phyloP scores from a whole-genome alignment of 1,140 invertebrate genomes.

The Panagrolaimus sp. region DNA sequence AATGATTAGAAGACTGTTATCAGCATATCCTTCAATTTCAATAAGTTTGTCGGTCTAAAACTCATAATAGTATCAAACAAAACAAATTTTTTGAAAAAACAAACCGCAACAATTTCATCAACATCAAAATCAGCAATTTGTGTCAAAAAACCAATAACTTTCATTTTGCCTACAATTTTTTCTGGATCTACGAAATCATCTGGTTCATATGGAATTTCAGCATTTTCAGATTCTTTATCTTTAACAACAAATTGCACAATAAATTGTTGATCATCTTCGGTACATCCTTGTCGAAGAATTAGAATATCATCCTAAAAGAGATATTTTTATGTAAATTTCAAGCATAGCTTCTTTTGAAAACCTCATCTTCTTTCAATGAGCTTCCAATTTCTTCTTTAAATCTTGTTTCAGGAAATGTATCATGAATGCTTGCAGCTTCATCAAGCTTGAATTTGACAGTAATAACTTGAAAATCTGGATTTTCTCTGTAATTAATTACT shows the following conservation, averaged over 20 bases:
- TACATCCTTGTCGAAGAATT: constrained; percentile 7
- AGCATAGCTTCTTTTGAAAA: not conserved
- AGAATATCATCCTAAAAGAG: constrained; percentile 4
- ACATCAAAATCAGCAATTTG: constrained; percentile 6
- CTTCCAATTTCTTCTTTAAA: constrained; percentile 14
- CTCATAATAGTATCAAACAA: not conserved
- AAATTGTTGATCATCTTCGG: constrained; percentile 11
- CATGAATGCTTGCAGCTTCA: constrained; percentile 1
- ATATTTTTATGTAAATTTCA: not conserved
- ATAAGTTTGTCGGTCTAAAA: constrained; percentile 7
- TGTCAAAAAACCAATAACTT: not conserved
- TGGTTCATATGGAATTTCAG: constrained; percentile 5
- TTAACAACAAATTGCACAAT: constrained; percentile 8
- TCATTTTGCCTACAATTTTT: constrained; percentile 6
- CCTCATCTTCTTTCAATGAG: constrained; percentile 6
- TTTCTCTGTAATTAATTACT: not conserved
- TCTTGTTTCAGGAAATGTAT: not conserved
- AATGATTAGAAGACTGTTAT: not conserved
- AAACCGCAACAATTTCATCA: constrained; percentile 1
- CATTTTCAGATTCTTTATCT: constrained; percentile 8
- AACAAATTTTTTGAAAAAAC: not conserved
- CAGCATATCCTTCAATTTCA: constrained; percentile 9
- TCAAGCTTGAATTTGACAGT: not conserved
- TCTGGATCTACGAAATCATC: constrained; percentile 5
- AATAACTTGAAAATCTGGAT: not conserved